Percentiles rank a stretch among this genome's conserved stretches.
Conservation (phyloP, 2,888 invertebrate species). For the Agrotis ipsilon region DNA sequence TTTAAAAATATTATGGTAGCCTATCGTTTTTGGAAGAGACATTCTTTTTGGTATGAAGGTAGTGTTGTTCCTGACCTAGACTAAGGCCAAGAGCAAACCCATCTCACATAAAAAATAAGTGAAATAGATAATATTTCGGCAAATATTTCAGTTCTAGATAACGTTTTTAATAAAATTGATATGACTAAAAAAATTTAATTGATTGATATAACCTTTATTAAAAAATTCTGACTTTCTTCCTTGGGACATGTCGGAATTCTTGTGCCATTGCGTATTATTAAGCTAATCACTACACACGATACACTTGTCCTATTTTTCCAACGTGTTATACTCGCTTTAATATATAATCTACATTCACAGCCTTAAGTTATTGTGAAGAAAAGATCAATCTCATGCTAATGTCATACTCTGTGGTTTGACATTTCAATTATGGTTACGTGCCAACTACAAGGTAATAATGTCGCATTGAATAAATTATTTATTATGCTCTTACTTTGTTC, state of each 20-base stretch:
- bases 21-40: too few species aligned
- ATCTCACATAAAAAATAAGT: too few species aligned
- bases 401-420: slow-evolving; percentile 50
- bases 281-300: neutral
- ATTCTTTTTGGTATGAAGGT: too few species aligned
- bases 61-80: too few species aligned
- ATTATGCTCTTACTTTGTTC: slow-evolving; percentile 59
- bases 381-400: slow-evolving; percentile 19
- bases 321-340: neutral
- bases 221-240: neutral
- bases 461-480: slow-evolving; percentile 60
- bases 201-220: too few species aligned
- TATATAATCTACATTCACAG: neutral
- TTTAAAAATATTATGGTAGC: too few species aligned
- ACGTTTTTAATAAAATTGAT: too few species aligned
- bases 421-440: slow-evolving; percentile 51
- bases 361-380: neutral
- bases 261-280: neutral
- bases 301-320: too few species aligned
- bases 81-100: too few species aligned
- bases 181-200: too few species aligned
- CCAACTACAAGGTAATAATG: slow-evolving; percentile 39
- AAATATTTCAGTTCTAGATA: neutral
- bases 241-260: neutral
- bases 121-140: too few species aligned